phyloP scores from a whole-genome alignment of 2,888 invertebrate species.

The Aphelenchoides bicaudatus region DNA sequence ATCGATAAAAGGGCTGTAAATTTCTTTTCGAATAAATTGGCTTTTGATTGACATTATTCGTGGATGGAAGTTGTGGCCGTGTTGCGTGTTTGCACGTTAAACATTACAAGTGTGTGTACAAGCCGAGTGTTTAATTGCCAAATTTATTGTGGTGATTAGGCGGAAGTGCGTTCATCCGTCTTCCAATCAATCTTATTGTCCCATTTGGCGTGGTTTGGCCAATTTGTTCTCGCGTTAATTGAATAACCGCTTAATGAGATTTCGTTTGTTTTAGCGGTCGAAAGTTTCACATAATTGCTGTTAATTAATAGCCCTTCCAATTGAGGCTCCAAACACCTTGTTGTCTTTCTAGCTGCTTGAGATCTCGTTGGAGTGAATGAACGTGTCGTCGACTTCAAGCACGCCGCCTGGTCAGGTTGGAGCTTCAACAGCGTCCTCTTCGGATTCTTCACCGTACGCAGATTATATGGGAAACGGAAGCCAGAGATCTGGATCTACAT shows the following conservation, averaged over 20 bases:
- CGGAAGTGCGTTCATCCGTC: too few relatives aligned
- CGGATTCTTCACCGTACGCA: slow-evolving; percentile 8
- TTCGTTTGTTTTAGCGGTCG: slow-evolving; percentile 8
- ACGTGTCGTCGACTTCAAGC: slow-evolving; percentile 11
- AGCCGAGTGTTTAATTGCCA: too few relatives aligned
- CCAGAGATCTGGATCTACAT: background rate
- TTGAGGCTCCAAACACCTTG: slow-evolving; percentile 3
- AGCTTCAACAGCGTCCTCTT: slow-evolving; percentile 16
- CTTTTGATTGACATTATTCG: too few relatives aligned
- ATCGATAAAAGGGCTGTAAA: too few relatives aligned
- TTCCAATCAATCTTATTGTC: too few relatives aligned
- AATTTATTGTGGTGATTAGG: too few relatives aligned
- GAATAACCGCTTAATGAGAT: background rate
- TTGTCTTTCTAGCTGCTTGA: slow-evolving; percentile 3
- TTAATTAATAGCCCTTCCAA: background rate
- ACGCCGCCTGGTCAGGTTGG: slow-evolving; percentile 19
- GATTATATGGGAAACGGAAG: slow-evolving; percentile 4
- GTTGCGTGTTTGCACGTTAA: too few relatives aligned
- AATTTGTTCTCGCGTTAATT: background rate
- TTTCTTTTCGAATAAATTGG: too few relatives aligned
- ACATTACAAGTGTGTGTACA: too few relatives aligned
- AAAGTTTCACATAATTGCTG: too few relatives aligned
- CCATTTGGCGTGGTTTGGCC: too few relatives aligned
- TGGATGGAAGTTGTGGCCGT: too few relatives aligned
- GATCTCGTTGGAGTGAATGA: slow-evolving; percentile 9